Conservation (phyloP, 2,113 vertebrate species). For the Ctenomys sociabilis region DNA sequence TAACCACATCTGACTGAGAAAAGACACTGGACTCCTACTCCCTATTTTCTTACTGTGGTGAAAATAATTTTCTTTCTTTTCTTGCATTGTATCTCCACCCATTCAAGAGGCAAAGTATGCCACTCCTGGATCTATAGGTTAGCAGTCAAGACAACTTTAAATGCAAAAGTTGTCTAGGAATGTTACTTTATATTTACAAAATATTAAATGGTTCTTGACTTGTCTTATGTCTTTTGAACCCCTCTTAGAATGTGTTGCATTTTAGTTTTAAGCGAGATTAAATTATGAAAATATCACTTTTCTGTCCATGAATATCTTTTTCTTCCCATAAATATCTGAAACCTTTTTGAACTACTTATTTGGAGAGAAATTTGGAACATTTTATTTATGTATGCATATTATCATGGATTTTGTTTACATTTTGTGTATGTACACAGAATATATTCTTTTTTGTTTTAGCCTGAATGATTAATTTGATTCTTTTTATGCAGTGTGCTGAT, state of each 20-base stretch:
- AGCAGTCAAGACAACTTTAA: slow-evolving; percentile 18
- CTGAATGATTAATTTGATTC: neutral
- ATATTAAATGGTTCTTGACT: slow-evolving; percentile 62
- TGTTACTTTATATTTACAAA: slow-evolving; percentile 36
- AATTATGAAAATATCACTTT: slow-evolving; percentile 49
- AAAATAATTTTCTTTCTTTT: neutral
- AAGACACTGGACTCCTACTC: neutral
- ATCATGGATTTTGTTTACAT: neutral
- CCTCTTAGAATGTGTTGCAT: neutral
- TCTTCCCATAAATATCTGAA: slow-evolving; percentile 28
- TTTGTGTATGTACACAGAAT: neutral
- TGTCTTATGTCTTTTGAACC: slow-evolving; percentile 34
- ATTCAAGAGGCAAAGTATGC: slow-evolving; percentile 48
- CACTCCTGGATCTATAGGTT: slow-evolving; percentile 58
- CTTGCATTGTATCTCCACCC: neutral
- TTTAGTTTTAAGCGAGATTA: slow-evolving; percentile 56
- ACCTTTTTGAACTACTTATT: neutral
- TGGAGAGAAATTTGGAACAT: slow-evolving; percentile 48
- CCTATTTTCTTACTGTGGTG: neutral
- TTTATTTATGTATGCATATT: neutral
- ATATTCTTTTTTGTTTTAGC: neutral
- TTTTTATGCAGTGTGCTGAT: neutral
- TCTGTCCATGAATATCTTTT: slow-evolving; percentile 19
- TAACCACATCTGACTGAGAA: neutral
- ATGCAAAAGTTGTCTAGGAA: slow-evolving; percentile 63